Conservation (phyloP, 1,140 invertebrate genomes). For the Penaeus indicus region DNA sequence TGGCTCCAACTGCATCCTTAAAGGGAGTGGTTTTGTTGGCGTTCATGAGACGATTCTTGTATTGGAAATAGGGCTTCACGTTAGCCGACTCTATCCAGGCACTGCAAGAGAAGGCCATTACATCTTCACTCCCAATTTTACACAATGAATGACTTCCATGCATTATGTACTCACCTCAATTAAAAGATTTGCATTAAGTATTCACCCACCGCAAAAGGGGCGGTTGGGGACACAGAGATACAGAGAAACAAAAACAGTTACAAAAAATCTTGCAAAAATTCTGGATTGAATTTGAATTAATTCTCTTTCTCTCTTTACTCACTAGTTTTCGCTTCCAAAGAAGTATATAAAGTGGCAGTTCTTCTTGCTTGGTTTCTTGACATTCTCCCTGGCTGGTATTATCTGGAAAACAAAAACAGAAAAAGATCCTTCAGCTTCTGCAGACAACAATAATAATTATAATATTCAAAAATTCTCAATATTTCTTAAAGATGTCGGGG, state of each 20-base stretch:
- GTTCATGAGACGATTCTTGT: slow-evolving; percentile 84
- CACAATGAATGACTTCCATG: slow-evolving; percentile 22
- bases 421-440: slow-evolving; percentile 11
- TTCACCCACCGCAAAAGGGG: not conserved
- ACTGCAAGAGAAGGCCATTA: slow-evolving; percentile 74
- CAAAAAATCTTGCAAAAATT: not conserved
- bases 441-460: too few species aligned
- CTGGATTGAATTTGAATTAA: not conserved
- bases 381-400: slow-evolving; percentile 72
- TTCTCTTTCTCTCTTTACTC: slow-evolving; percentile 74
- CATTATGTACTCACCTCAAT: slow-evolving; percentile 15
- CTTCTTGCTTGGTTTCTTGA: slow-evolving; percentile 72
- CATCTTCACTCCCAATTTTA: slow-evolving; percentile 64
- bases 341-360: slow-evolving; percentile 89
- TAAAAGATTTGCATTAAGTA: not conserved
- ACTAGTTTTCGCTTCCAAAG: slow-evolving; percentile 94
- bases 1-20: slow-evolving; percentile 87
- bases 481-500: too few species aligned
- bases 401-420: slow-evolving; percentile 75
- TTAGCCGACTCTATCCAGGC: slow-evolving; percentile 91
- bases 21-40: slow-evolving; percentile 84
- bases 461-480: too few species aligned
- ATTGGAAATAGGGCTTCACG: slow-evolving; percentile 86
- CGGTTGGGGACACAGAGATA: not conserved
- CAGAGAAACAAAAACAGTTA: not conserved